Base-by-base conservation (phyloP, 2,113 vertebrate species). In the Tragulus kanchil region DNA sequence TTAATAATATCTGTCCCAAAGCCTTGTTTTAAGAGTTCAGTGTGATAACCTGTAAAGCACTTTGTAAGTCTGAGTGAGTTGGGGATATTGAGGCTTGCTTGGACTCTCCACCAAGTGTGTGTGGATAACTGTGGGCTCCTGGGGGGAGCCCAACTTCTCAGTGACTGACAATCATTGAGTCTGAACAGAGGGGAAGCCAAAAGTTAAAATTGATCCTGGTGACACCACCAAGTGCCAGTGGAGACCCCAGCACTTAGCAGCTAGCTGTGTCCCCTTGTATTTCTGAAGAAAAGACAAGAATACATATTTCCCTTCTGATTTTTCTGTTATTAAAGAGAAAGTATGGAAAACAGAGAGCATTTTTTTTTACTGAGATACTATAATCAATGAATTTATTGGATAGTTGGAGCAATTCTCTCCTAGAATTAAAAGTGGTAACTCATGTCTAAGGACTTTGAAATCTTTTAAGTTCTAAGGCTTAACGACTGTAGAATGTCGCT, bases 311-410 rank as follows among this genome's bases (percentile, higher is more conserved):
- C 58, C 42, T 71, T n/a, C 58, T 78, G 71, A n/a, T 13, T 84
- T 52, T 23, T 85, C 94, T 97, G 56, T 88, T 79, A 69, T 59
- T 85, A 52, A 86, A 86, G 50, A 77, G 45, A 82, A 93, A 73
- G 52, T 6, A 48, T 79, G 11, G 13, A 59, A 93, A 93, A 65
- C 48, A 93, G 16, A 58, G 79, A 61, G 19, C 15, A 3, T 31
- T 73, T 15, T 16, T 16, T 93, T 95, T 93, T 31, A 91, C 81
- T 93, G 48, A 88, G 87, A 50, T 62, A 23, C 52, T 77, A 54
- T 9, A 79, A 75, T 82, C 52, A 50, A 81, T 61, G 45, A 52
- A 58, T 85, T 89, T 69, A 67, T 45, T 45, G 25, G 8, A 81
- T 58, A 95, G 48, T 77, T 94, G 83, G 89, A 81, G 23, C 5